A percentile compares a stretch with the other conserved stretches of the same genome.
phyloP scores from a whole-genome alignment of 1,140 invertebrate species.

The Habropoda laboriosa region DNA sequence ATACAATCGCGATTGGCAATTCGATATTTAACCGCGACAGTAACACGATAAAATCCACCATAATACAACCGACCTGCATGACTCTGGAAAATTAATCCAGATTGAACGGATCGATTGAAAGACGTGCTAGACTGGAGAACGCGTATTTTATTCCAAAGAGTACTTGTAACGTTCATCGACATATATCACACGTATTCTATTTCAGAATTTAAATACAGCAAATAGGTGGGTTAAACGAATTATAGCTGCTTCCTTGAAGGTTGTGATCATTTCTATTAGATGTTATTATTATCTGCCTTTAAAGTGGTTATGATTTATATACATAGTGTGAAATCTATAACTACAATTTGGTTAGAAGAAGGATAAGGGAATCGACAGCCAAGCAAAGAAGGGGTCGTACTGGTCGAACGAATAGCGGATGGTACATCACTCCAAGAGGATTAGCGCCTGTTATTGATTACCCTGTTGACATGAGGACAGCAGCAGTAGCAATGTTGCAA shows the following conservation, averaged over 20 bases:
- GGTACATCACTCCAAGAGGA: too few relatives aligned
- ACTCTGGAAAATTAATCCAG: not conserved
- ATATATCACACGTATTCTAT: not conserved
- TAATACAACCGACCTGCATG: not conserved
- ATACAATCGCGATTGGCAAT: not conserved
- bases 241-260: not conserved
- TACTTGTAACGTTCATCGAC: not conserved
- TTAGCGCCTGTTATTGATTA: too few relatives aligned
- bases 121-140: not conserved
- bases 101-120: not conserved
- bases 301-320: too few relatives aligned
- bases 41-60: not conserved
- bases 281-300: too few relatives aligned
- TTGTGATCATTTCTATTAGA: too few relatives aligned
- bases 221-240: not conserved
- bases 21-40: not conserved
- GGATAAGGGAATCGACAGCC: too few relatives aligned
- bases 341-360: too few relatives aligned
- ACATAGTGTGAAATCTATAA: too few relatives aligned
- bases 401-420: too few relatives aligned
- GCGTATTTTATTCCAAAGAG: not conserved
- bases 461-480: too few relatives aligned
- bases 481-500: too few relatives aligned
- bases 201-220: not conserved
- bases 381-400: too few relatives aligned